Evolutionary conservation across 2,888 invertebrate species (phyloP).

Genomic region (Onthophagus sagittarius): DNA sequence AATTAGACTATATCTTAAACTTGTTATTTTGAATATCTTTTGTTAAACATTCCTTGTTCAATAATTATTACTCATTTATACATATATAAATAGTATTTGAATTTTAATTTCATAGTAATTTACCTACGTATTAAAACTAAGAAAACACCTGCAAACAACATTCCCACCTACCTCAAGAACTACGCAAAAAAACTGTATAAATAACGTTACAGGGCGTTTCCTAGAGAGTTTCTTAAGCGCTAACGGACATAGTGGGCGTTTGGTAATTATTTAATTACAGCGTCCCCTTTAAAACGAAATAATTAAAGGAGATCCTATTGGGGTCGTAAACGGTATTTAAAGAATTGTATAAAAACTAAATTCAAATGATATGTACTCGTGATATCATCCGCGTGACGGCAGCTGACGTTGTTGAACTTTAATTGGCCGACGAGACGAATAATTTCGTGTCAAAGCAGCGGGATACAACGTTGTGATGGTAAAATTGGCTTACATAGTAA

Average conservation of each 20-base stretch:
- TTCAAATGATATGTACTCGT: not conserved
- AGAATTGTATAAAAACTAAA: not conserved
- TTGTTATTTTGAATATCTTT: no score
- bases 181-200: not conserved
- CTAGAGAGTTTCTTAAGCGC: not conserved
- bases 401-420: not conserved
- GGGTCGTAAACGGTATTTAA: not conserved
- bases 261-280: not conserved
- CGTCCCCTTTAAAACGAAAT: not conserved
- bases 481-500: not conserved
- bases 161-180: not conserved
- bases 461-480: not conserved
- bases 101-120: not conserved
- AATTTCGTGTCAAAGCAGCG: not conserved
- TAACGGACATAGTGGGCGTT: not conserved
- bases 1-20: no score
- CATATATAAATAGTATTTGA: no score
- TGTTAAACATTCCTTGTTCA: no score
- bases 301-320: not conserved
- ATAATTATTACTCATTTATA: no score
- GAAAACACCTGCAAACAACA: not conserved
- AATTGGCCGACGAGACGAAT: not conserved
- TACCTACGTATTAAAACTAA: not conserved
- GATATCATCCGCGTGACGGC: not conserved
- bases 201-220: not conserved